Percentiles rank a stretch among this genome's conserved stretches.
phyloP scores from a whole-genome alignment of 2,888 invertebrate species.

The Tridacna crocea region DNA sequence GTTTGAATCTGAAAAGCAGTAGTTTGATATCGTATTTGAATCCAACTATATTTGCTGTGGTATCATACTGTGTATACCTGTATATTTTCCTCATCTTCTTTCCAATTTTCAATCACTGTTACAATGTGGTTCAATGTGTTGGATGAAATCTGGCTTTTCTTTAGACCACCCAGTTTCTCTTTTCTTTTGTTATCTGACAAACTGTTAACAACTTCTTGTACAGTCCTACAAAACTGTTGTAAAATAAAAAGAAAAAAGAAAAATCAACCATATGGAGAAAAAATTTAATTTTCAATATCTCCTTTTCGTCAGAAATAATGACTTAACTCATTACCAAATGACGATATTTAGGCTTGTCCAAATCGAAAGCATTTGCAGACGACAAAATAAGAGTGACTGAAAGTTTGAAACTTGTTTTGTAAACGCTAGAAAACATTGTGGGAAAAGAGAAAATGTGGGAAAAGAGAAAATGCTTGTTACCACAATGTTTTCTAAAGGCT shows the following conservation, averaged over 20 bases:
- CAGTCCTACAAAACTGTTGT: constrained; percentile 68
- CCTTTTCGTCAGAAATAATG: too few relatives aligned
- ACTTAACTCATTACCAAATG: too few relatives aligned
- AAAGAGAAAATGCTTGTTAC: too few relatives aligned
- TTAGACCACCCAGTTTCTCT: constrained; percentile 39
- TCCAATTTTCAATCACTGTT: constrained; percentile 73
- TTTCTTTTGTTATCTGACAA: constrained; percentile 53
- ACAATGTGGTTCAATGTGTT: constrained; percentile 58
- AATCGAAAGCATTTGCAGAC: too few relatives aligned
- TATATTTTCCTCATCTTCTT: constrained; percentile 69
- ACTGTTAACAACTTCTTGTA: constrained; percentile 66
- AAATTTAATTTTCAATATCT: too few relatives aligned
- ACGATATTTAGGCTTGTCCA: too few relatives aligned
- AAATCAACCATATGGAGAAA: background rate
- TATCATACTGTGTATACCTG: constrained; percentile 54
- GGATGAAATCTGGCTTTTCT: constrained; percentile 40
- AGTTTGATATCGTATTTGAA: background rate
- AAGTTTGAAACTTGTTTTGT: too few relatives aligned
- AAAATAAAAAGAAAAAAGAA: background rate
- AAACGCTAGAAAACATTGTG: too few relatives aligned
- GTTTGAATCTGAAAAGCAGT: background rate
- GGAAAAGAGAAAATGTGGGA: too few relatives aligned
- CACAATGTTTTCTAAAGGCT: too few relatives aligned
- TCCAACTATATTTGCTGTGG: too few relatives aligned
- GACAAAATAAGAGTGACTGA: too few relatives aligned